Evolutionary conservation across 2,888 invertebrate genomes (phyloP).

Genomic region (Hermaeophaga mercurialis): DNA sequence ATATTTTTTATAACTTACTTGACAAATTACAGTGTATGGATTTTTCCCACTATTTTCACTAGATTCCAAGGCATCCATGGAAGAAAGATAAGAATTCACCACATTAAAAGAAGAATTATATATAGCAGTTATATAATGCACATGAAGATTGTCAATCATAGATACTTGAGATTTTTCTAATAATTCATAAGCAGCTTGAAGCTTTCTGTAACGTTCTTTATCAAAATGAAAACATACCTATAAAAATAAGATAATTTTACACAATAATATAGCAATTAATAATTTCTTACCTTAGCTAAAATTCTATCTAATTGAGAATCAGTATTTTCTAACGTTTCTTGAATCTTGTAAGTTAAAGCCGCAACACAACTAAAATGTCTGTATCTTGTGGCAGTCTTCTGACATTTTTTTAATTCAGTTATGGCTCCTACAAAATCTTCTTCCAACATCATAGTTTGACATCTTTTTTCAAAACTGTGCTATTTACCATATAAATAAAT

Average conservation of each 20-base stretch:
- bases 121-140: slow-evolving; percentile 93
- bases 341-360: slow-evolving; percentile 82
- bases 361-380: slow-evolving; percentile 91
- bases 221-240: slow-evolving; percentile 75
- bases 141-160: slow-evolving; percentile 88
- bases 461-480: slow-evolving; percentile 83
- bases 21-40: slow-evolving; percentile 84
- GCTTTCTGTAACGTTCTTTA: slow-evolving; percentile 75
- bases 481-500: slow-evolving; percentile 43
- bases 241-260: no score
- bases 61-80: slow-evolving; percentile 48
- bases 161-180: slow-evolving; percentile 91
- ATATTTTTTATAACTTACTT: slow-evolving; percentile 57
- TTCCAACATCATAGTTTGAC: slow-evolving; percentile 79
- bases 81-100: slow-evolving; percentile 60
- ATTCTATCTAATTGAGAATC: slow-evolving; percentile 91
- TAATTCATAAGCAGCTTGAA: slow-evolving; percentile 86
- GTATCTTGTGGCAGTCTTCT: slow-evolving; percentile 81
- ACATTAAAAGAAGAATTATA: slow-evolving; percentile 75
- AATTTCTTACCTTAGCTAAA: slow-evolving; percentile 69
- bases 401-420: slow-evolving; percentile 84
- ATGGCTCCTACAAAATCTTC: slow-evolving; percentile 91
- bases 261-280: no score
- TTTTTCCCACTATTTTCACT: slow-evolving; percentile 64
- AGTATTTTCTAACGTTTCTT: slow-evolving; percentile 88